Conservation (phyloP, 2,888 invertebrate genomes). For the Hydraecia micacea region DNA sequence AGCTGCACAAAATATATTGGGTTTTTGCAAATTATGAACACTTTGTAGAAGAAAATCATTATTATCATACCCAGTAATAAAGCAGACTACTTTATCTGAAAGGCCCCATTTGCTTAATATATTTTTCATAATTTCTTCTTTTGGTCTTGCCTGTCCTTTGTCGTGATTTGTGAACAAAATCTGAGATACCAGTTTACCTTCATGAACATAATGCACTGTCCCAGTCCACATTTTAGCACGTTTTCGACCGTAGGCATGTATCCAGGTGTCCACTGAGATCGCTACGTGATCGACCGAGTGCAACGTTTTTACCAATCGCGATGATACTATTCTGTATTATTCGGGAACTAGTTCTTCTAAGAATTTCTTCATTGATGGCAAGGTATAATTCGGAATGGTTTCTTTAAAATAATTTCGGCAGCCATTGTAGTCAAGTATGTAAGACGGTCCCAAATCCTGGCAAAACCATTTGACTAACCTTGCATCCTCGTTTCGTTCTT, state of each 20-base stretch:
- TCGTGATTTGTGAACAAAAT: slow-evolving; percentile 9
- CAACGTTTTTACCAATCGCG: neutral
- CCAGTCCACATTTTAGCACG: slow-evolving; percentile 3
- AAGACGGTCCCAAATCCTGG: slow-evolving; percentile 6
- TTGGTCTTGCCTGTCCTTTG: neutral
- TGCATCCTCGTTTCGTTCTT: neutral
- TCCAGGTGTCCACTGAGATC: neutral
- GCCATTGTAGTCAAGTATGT: slow-evolving; percentile 9
- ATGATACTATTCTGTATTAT: neutral
- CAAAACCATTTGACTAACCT: slow-evolving; percentile 23
- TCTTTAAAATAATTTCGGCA: slow-evolving; percentile 10
- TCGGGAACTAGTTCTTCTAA: neutral
- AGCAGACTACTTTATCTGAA: slow-evolving; percentile 14
- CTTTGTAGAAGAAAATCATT: neutral
- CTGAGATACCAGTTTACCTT: slow-evolving; percentile 25
- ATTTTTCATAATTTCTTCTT: neutral
- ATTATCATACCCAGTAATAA: slow-evolving; percentile 9
- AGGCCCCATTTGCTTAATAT: neutral
- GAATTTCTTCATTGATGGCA: slow-evolving; percentile 2
- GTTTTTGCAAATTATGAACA: neutral
- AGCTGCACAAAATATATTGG: slow-evolving; percentile 15
- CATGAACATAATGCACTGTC: slow-evolving; percentile 18
- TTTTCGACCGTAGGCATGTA: neutral
- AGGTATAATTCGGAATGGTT: slow-evolving; percentile 8
- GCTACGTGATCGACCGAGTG: slow-evolving; percentile 14